Evolutionary conservation across 1,140 invertebrate species (phyloP).

Genomic region (Chrysoperla carnea): DNA sequence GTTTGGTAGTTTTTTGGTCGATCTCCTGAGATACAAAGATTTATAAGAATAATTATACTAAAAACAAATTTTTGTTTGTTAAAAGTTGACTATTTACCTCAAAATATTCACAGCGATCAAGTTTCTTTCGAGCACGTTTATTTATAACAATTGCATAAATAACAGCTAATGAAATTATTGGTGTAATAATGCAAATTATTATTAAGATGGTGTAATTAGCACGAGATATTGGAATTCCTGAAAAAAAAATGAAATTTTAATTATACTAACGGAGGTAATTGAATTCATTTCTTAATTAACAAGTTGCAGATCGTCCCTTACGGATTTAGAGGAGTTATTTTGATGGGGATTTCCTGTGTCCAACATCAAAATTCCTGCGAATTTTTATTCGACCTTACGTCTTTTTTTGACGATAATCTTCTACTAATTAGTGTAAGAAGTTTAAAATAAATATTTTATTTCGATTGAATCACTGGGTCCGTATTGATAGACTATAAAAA

Average conservation of each 20-base stretch:
- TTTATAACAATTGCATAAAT: conserved; percentile 3
- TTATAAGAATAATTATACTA: not conserved
- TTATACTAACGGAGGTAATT: too few species aligned
- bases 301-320: too few species aligned
- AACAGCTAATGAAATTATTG: conserved; percentile 6
- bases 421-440: too few species aligned
- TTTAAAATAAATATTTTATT: too few species aligned
- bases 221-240: conserved; percentile 3
- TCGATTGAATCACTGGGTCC: too few species aligned
- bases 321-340: too few species aligned
- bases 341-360: too few species aligned
- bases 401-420: too few species aligned
- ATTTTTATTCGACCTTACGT: too few species aligned
- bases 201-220: conserved; percentile 4
- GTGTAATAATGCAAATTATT: conserved; percentile 3
- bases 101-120: conserved; percentile 10
- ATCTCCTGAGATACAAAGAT: conserved; percentile 5
- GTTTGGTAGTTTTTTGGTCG: conserved; percentile 5
- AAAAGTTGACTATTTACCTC: conserved; percentile 11
- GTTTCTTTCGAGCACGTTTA: conserved; percentile 1
- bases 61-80: not conserved
- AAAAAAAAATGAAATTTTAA: conserved; percentile 3
- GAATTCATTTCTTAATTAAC: too few species aligned
- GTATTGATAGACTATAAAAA: too few species aligned
- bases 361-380: too few species aligned